Base-by-base conservation (phyloP, 2,113 vertebrate species). In the Platycercus adscitus region DNA sequence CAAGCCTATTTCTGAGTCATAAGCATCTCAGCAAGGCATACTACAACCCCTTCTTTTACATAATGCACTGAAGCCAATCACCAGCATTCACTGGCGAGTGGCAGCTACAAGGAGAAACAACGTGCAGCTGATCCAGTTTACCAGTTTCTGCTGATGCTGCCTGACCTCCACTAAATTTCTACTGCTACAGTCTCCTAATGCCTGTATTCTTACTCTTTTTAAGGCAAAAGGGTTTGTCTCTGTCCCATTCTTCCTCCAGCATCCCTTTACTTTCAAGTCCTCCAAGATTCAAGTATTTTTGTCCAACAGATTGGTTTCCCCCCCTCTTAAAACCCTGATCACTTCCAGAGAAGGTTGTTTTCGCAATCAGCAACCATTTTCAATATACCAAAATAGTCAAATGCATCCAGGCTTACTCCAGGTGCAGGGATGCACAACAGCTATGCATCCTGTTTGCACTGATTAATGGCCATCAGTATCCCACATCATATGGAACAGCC, bases 371-470 rank as follows among this genome's bases (percentile, higher is more conserved):
- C 16, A 52, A 44, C 8, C 5, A 65, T 49, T 61, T 69, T 25
- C 14, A 41, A 25, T 11, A 11, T 0, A 52, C 1, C 3, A 52
- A 46, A 47, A 44, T 6, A 17, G 2, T 1, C 37, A 24, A 28
- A 33, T 70, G 55, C 12, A 65, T 29, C 7, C 70, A 79, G 35
- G 33, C 35, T 86, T 63, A 18, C 28, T 50, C 71, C 17, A 61
- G 52, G 9, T 33, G 50, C 11, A 60, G 46, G 18, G n/a, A 81
- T n/a, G 11, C n/a, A 35, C 29, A 73, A 26, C 6, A 70, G 37
- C 66, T 35, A 24, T 17, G 1, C 29, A 41, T 47, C 28, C 24
- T 24, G 1, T 41, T 63, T 52, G 12, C 37, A 28, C 6, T 52
- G 12, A 5, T 56, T 24, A 61, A 52, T 44, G 31, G 39, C 17